Conservation (phyloP, 2,888 invertebrate species). For the Diarsia brunnea region DNA sequence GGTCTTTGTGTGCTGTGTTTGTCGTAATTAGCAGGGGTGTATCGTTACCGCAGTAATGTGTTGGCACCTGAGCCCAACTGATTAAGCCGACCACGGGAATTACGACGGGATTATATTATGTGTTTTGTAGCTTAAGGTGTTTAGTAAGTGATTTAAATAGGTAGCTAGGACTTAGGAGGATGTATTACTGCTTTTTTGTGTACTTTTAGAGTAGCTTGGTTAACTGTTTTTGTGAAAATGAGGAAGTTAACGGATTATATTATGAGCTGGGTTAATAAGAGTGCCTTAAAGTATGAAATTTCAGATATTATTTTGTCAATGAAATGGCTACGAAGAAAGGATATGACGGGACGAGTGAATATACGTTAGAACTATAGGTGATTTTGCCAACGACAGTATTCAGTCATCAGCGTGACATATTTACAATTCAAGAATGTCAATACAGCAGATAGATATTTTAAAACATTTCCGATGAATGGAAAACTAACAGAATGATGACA, state of each 20-base stretch:
- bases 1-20: slow-evolving; percentile 43
- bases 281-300: neutral
- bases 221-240: neutral
- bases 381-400: neutral
- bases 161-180: slow-evolving; percentile 30
- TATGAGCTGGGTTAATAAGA: neutral
- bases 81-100: slow-evolving; percentile 54
- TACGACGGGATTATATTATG: slow-evolving; percentile 45
- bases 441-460: neutral
- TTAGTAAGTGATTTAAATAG: slow-evolving; percentile 60
- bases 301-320: neutral
- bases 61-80: slow-evolving; percentile 61
- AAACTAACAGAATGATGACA: neutral
- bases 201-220: neutral
- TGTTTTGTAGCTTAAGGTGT: slow-evolving; percentile 51
- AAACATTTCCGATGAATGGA: neutral
- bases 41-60: slow-evolving; percentile 61
- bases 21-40: slow-evolving; percentile 57
- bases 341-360: neutral
- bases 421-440: neutral
- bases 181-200: slow-evolving; percentile 26
- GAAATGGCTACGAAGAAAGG: neutral
- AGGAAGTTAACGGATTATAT: neutral
- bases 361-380: neutral
- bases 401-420: neutral